A percentile compares a stretch with the other conserved stretches of the same genome.
Conservation (phyloP, 2,888 invertebrate genomes). For the Macaria liturata region DNA sequence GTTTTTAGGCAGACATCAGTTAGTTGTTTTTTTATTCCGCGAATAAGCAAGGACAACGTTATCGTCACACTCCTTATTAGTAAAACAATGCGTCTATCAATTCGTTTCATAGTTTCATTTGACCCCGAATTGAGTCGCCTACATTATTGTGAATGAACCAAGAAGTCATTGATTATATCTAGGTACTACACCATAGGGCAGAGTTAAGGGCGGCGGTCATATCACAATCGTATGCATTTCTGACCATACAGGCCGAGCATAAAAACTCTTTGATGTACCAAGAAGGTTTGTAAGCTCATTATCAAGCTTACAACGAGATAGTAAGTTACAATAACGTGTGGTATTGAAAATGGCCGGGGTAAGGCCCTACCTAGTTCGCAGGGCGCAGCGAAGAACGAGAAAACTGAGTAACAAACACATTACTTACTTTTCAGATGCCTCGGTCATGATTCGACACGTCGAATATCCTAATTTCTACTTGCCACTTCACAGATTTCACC, state of each 20-base stretch:
- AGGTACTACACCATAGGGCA: constrained; percentile 53
- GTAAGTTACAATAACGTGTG: constrained; percentile 56
- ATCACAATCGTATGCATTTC: constrained; percentile 41
- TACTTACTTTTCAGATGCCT: constrained; percentile 95
- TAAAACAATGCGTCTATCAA: constrained; percentile 42
- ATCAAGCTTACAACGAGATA: constrained; percentile 35
- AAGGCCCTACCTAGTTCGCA: constrained; percentile 70
- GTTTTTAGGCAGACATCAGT: neutral
- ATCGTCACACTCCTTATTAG: constrained; percentile 17
- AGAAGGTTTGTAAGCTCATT: too few relatives aligned
- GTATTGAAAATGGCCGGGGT: constrained; percentile 79
- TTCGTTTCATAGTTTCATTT: constrained; percentile 56
- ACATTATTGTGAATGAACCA: constrained; percentile 79
- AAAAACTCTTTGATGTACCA: too few relatives aligned
- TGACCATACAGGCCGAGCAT: constrained; percentile 11
- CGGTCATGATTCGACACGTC: constrained; percentile 94
- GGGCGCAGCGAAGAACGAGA: constrained; percentile 62
- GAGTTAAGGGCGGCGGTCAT: constrained; percentile 76
- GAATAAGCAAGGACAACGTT: constrained; percentile 23
- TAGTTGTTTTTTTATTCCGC: constrained; percentile 8
- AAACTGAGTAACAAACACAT: constrained; percentile 60
- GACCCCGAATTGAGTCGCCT: constrained; percentile 72
- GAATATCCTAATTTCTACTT: constrained; percentile 92
- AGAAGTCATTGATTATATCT: constrained; percentile 75
- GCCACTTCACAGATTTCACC: constrained; percentile 92